phyloP scores from a whole-genome alignment of 1,140 invertebrate genomes.

The Pachypsylla venusta region DNA sequence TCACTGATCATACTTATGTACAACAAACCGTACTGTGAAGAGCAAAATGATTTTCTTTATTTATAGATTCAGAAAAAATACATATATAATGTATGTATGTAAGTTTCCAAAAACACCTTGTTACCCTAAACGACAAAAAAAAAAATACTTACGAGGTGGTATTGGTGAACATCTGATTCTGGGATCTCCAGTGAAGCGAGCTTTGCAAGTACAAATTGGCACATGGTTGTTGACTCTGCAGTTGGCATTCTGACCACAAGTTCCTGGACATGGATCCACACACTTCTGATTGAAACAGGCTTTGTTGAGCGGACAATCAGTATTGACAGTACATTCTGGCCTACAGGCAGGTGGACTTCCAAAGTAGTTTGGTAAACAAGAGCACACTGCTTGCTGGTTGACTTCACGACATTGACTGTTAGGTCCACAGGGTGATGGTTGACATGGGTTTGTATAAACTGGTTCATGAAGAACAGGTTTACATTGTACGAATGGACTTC shows the following conservation, averaged over 20 bases:
- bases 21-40: neutral
- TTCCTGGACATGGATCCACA: slow-evolving; percentile 37
- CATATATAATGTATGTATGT: too few relatives aligned
- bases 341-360: slow-evolving; percentile 33
- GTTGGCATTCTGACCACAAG: slow-evolving; percentile 42
- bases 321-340: slow-evolving; percentile 36
- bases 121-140: too few relatives aligned
- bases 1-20: neutral
- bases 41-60: too few relatives aligned
- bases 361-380: slow-evolving; percentile 32
- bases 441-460: slow-evolving; percentile 32
- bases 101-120: too few relatives aligned
- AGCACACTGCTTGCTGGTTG: slow-evolving; percentile 37
- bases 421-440: slow-evolving; percentile 48
- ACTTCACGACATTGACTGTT: slow-evolving; percentile 43
- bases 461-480: slow-evolving; percentile 22
- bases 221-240: slow-evolving; percentile 47
- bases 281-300: slow-evolving; percentile 40
- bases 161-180: slow-evolving; percentile 42
- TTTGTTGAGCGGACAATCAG: slow-evolving; percentile 33
- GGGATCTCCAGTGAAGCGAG: slow-evolving; percentile 50
- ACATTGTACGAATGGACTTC: slow-evolving; percentile 61
- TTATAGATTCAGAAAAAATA: too few relatives aligned
- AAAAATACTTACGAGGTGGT: slow-evolving; percentile 38
- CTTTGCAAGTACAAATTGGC: slow-evolving; percentile 46